Evolutionary conservation across 2,113 vertebrate genomes (phyloP), one percentile per base, ranked within the genome.

Genomic region (Heterotilapia buettikoferi): DNA sequence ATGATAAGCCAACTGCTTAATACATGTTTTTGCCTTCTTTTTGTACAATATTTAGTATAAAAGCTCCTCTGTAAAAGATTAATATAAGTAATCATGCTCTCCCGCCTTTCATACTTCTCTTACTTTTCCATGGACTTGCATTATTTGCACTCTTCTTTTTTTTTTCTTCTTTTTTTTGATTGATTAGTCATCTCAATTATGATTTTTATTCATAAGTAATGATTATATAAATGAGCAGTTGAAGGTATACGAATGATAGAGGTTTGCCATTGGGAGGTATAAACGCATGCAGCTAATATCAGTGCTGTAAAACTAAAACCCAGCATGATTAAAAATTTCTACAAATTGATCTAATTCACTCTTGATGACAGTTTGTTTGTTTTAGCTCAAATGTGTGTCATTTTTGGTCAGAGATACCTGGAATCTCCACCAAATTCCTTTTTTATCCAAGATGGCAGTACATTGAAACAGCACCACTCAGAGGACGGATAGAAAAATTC

Each of bases 141-240:
- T 5, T 66, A 66, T 36, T 36, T 66, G 31, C 31, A 63, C 18
- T 63, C 6, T 36, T 63, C 3, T 57, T 21, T 2, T 52, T 19
- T 3, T 18, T 8, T 2, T 9, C 0, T n/a, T 53, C 6, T 10
- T 9, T 2, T 5, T 0, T 12, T 56, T 11, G n/a, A 7, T 10
- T 43, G 12, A 21, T 71, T 43, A 16, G 36, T 24, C 12, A 24
- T 71, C 7, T 71, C 38, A 71, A 71, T 63, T 63, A 36, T 12
- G 36, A 68, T 71, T 43, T 16, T 24, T 71, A 24, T 24, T 26
- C n/a, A 9, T 24, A 47, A 29, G 40, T 76, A 18, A 29, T 53
- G 2, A 10, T 53, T 53, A n/a, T n/a, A 53, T 53, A 53, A n/a
- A 53, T 29, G 43, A 47, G 14, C 9, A 29, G 43, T 29, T 76